Conservation (phyloP, 2,888 invertebrate species). For the Thereva nobilitata region DNA sequence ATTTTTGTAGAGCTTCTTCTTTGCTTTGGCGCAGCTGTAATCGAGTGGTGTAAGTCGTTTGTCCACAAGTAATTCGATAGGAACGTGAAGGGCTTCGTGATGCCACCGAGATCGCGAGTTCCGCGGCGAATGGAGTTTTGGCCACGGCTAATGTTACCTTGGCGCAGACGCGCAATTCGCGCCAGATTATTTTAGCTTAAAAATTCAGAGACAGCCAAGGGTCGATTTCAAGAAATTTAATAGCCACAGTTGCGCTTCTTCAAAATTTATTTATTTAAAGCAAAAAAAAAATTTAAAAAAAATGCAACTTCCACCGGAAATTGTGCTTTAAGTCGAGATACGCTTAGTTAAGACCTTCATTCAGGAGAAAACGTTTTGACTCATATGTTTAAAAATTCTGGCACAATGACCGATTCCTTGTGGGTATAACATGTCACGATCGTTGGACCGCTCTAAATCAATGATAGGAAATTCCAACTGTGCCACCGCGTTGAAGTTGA, state of each 20-base stretch:
- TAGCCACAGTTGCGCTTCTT: conserved; percentile 7
- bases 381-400: too few species aligned
- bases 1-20: too few species aligned
- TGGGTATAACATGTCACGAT: conserved; percentile 4
- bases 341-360: too few species aligned
- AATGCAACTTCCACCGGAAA: conserved; percentile 3
- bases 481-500: not conserved
- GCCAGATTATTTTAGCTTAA: not conserved
- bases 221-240: conserved; percentile 14
- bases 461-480: not conserved
- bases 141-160: too few species aligned
- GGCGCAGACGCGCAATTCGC: not conserved
- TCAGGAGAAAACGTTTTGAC: too few species aligned
- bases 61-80: conserved; percentile 14
- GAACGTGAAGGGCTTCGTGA: conserved; percentile 17
- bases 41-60: not conserved
- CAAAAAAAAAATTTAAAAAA: too few species aligned
- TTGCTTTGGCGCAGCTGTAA: conserved; percentile 2
- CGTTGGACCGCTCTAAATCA: conserved; percentile 1
- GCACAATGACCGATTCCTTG: conserved; percentile 1
- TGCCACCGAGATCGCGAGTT: conserved; percentile 12
- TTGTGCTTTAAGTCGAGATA: not conserved
- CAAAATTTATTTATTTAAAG: too few species aligned
- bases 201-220: not conserved
- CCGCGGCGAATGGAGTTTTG: conserved; percentile 4